phyloP scores from a whole-genome alignment of 1,140 invertebrate species.

The Mactra quadrangularis region DNA sequence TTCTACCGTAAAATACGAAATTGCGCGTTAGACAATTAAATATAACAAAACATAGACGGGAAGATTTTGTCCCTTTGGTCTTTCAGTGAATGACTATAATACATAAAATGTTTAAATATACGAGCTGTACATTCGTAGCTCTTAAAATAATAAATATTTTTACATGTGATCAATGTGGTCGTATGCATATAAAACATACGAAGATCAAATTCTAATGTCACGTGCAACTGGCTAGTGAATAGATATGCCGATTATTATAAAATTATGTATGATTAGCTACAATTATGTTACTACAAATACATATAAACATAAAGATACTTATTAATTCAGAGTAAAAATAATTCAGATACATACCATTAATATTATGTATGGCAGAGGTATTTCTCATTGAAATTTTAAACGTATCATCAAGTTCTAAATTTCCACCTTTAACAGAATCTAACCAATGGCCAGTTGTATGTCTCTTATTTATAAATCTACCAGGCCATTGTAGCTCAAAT shows the following conservation, averaged over 20 bases:
- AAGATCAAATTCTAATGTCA: neutral
- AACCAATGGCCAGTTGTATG: neutral
- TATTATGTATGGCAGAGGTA: neutral
- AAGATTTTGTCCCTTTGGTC: too few relatives aligned
- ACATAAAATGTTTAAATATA: too few relatives aligned
- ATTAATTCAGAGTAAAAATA: neutral
- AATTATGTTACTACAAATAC: neutral
- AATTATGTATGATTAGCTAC: neutral
- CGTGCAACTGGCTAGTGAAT: neutral
- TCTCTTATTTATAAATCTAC: neutral
- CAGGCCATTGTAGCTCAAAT: neutral
- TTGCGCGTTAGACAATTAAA: too few relatives aligned
- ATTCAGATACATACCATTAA: neutral
- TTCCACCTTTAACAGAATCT: neutral
- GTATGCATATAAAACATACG: too few relatives aligned
- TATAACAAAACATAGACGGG: too few relatives aligned
- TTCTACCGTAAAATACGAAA: too few relatives aligned
- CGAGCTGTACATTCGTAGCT: too few relatives aligned
- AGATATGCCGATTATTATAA: neutral
- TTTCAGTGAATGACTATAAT: too few relatives aligned
- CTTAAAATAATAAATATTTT: too few relatives aligned
- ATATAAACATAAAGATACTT: neutral
- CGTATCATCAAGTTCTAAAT: constrained; percentile 3
- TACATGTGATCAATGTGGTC: too few relatives aligned
- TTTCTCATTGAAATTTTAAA: neutral